A percentile compares a stretch with the other conserved stretches of the same genome.
Evolutionary conservation across 2,797 vertebrate genomes (phyloP).

Genomic region (Cossypha dichroa): DNA sequence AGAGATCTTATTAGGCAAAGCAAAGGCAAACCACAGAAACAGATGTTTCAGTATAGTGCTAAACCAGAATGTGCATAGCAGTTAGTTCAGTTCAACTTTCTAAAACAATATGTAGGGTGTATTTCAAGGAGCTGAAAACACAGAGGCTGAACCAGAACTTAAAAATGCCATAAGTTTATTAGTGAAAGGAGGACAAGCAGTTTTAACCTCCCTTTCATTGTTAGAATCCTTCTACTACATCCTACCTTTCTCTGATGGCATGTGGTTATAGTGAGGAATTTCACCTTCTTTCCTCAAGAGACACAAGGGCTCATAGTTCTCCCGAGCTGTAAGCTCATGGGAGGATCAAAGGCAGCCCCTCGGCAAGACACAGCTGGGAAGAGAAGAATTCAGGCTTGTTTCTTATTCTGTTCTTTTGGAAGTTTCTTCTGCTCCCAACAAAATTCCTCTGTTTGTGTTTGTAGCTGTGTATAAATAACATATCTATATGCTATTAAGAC

Average conservation of each 20-base stretch:
- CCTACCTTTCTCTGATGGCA: not conserved
- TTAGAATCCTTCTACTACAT: not conserved
- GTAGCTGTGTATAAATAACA: not conserved
- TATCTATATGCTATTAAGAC: not conserved
- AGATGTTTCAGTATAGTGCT: not conserved
- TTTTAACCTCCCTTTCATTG: not conserved
- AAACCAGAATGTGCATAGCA: not conserved
- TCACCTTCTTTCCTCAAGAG: not conserved
- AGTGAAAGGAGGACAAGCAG: not conserved
- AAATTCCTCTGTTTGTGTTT: not conserved
- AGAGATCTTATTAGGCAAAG: not conserved
- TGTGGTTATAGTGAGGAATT: not conserved
- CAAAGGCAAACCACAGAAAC: not conserved
- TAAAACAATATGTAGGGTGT: not conserved
- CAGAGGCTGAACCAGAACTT: not conserved
- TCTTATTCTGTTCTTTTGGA: not conserved
- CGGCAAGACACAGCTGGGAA: fast-evolving
- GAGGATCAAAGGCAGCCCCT: not conserved
- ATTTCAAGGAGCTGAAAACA: not conserved
- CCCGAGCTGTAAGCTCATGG: not conserved
- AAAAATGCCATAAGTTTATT: not conserved
- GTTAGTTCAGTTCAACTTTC: not conserved
- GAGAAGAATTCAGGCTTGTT: not conserved
- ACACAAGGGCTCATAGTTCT: not conserved
- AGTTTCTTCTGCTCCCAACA: not conserved